Evolutionary conservation across 2,888 invertebrate genomes (phyloP), one percentile per base, ranked within the genome.

Genomic region (Siphlonurus alternatus): DNA sequence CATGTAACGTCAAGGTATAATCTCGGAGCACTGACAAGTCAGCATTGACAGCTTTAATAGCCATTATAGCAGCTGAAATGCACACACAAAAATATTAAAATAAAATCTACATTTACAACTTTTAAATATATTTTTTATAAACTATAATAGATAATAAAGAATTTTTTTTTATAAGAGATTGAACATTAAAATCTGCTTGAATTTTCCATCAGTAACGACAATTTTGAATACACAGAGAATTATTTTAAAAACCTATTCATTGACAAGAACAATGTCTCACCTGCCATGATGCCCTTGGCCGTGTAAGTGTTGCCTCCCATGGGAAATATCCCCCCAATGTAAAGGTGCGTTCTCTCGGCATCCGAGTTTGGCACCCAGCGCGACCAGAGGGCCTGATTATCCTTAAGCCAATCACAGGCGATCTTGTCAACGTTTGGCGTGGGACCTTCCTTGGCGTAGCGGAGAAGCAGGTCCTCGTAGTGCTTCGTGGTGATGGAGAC

Each of bases 311-410:
- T 75, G 0, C 83, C 83, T 22, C 77, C 78, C 67, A 87, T 76
- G 0, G 89, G 88, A 72, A 89, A 87, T 69, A 87, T 84, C 1
- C 87, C 87, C 22, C 85, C 85, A 53, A 87, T 80, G 69, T 78
- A 79, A 10, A 87, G 74, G 22, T 71, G 72, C 15, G 74, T 74
- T 69, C 77, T 72, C 23, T 76, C 70, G 2, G 71, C 70, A 24
- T 73, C 71, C 65, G 70, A 77, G 1, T 73, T 71, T 24, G 75
- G 73, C 65, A 75, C 74, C 84, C 83, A 83, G 1, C 71, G 66
- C 0, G 67, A 69, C 76, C 83, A 79, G 0, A 75, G 73, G 0
- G 75, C 67, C 2, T 75, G 67, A 69, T 82, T 79, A 1, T 76
- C 70, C 15, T 68, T 71, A 67, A 89, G 73, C 88, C 88, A 90